A percentile compares a stretch with the other conserved stretches of the same genome.
These are phyloP conservation scores for Erebia epiphron DNA, from an alignment of 2,888 invertebrate genomes.

Conservation along the genomic window DNA sequence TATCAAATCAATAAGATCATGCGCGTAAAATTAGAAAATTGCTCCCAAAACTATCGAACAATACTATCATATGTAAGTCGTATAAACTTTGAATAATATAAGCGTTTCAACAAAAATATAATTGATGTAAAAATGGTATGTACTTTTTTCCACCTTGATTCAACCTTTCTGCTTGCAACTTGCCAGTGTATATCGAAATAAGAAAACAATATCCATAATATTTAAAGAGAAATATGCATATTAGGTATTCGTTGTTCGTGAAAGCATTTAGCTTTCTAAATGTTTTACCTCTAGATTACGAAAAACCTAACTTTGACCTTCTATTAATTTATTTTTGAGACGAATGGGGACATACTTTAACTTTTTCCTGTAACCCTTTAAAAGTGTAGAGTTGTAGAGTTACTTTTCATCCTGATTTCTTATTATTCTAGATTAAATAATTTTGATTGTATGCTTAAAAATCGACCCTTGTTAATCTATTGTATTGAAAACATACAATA, in stretches of 20 bases:
- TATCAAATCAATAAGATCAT: too few relatives aligned
- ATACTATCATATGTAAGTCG: too few relatives aligned
- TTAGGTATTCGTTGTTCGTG: slow-evolving; percentile 2
- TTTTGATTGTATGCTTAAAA: too few relatives aligned
- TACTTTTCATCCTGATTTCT: too few relatives aligned
- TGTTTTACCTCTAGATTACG: background rate
- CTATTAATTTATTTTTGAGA: background rate
- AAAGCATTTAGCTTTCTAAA: background rate
- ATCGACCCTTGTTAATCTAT: too few relatives aligned
- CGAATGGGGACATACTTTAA: background rate
- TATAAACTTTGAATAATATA: too few relatives aligned
- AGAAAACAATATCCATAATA: background rate
- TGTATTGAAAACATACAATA: too few relatives aligned
- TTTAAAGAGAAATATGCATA: background rate
- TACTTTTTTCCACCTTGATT: background rate
- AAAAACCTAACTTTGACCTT: slow-evolving; percentile 4
- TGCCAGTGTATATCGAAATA: background rate
- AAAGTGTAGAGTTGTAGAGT: background rate
- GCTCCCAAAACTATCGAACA: too few relatives aligned
- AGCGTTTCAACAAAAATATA: background rate
- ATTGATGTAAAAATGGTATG: background rate
- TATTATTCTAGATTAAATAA: too few relatives aligned
- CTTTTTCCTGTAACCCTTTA: background rate
- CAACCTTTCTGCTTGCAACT: slow-evolving; percentile 2
- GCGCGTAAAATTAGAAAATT: too few relatives aligned